Evolutionary conservation across 2,113 vertebrate genomes (phyloP).

Genomic region (Calypte anna): DNA sequence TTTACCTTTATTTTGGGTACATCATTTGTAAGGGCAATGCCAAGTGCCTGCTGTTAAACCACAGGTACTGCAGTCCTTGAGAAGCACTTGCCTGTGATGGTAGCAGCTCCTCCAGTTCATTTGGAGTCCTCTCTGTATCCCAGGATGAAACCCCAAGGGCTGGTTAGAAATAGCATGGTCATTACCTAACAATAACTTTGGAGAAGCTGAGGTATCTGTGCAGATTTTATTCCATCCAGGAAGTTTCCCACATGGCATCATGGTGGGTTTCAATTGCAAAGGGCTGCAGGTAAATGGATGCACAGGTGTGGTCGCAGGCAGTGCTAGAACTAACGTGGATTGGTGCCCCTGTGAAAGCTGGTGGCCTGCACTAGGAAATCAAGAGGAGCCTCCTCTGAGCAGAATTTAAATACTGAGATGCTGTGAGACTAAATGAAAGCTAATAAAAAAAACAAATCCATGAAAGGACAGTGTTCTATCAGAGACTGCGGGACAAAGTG

Average conservation of each 20-base stretch:
- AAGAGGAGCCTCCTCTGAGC: background rate
- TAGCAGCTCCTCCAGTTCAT: background rate
- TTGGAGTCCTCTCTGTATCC: background rate
- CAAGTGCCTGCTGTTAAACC: background rate
- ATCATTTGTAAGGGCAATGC: background rate
- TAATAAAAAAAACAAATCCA: background rate
- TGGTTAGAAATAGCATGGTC: background rate
- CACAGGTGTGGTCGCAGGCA: background rate
- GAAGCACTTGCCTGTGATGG: accelerated
- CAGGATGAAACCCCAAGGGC: background rate
- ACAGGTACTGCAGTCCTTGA: background rate
- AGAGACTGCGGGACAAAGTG: background rate
- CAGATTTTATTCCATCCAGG: background rate
- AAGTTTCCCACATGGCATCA: accelerated
- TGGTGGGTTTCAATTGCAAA: background rate
- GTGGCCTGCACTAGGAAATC: accelerated
- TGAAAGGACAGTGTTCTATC: background rate
- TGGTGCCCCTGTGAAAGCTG: background rate
- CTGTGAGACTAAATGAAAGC: background rate
- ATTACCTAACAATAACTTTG: background rate
- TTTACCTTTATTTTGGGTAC: background rate
- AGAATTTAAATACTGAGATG: background rate
- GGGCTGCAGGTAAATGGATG: background rate
- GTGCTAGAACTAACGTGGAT: background rate
- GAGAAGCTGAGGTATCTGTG: background rate